Percentiles rank a stretch among this genome's conserved stretches.
These are phyloP conservation scores for Botia almorhae DNA, from an alignment of 2,797 vertebrate species.

Conservation along the genomic window DNA sequence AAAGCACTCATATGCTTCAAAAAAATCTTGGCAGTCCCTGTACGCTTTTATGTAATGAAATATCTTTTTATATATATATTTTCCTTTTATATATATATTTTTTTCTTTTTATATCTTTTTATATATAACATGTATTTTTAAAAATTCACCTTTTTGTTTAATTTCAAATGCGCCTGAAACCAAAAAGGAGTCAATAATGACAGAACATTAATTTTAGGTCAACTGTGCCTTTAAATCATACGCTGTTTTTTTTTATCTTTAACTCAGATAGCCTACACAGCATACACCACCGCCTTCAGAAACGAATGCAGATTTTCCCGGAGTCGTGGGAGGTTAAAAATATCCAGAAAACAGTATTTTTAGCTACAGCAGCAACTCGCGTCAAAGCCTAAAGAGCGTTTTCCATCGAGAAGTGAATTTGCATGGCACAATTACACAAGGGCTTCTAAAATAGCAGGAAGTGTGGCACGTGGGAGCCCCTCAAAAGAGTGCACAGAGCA, in stretches of 20 bases:
- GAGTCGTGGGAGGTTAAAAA: conserved; percentile 30
- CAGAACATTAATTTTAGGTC: background rate
- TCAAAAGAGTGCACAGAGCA: conserved; percentile 71
- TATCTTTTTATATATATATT: background rate
- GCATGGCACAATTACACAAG: conserved; percentile 63
- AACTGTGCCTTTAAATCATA: background rate
- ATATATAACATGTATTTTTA: too few species aligned
- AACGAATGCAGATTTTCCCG: conserved; percentile 20
- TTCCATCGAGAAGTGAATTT: conserved; percentile 44
- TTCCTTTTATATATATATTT: too few species aligned
- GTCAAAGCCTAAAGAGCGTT: conserved; percentile 12
- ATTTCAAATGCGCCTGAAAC: background rate
- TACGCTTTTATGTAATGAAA: background rate
- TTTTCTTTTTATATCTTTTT: background rate
- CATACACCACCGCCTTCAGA: conserved; percentile 15
- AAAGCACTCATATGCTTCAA: background rate
- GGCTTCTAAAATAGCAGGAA: conserved; percentile 68
- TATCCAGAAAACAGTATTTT: conserved; percentile 40
- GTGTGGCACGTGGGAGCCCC: conserved; percentile 67
- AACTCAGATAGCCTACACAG: conserved; percentile 37
- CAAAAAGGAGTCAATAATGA: background rate
- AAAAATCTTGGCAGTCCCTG: background rate
- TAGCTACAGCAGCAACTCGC: conserved; percentile 24
- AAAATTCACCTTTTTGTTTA: too few species aligned
- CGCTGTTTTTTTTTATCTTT: background rate